Conservation (phyloP, 2,888 invertebrate species). For the Melipona beecheii region DNA sequence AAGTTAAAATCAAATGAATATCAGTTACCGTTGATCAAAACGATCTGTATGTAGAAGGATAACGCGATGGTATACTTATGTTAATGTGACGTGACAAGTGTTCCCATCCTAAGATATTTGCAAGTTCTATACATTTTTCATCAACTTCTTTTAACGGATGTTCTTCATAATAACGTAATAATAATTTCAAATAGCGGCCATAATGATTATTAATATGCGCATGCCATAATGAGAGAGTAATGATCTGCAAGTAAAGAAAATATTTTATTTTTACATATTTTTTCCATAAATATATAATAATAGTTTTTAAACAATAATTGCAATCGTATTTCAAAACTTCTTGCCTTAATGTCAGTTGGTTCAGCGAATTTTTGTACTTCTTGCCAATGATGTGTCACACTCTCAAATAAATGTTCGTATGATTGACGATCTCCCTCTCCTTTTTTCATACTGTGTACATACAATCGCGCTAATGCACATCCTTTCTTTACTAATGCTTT, state of each 20-base stretch:
- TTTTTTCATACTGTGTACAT: conserved; percentile 81
- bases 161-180: conserved; percentile 92
- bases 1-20: background rate
- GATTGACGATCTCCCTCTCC: conserved; percentile 76
- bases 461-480: conserved; percentile 88
- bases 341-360: conserved; percentile 91
- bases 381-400: conserved; percentile 87
- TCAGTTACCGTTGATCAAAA: conserved; percentile 86
- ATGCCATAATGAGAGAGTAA: conserved; percentile 93
- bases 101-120: conserved; percentile 89
- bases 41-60: conserved; percentile 88
- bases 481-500: conserved; percentile 93
- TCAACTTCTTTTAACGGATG: conserved; percentile 91
- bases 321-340: conserved; percentile 2
- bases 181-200: conserved; percentile 92
- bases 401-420: conserved; percentile 84
- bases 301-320: conserved; percentile 1
- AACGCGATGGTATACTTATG: conserved; percentile 88
- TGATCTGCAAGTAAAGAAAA: conserved; percentile 85
- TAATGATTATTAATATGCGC: conserved; percentile 91
- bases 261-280: background rate
- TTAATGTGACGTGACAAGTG: conserved; percentile 87
- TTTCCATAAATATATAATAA: background rate
- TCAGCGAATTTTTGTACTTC: conserved; percentile 93
- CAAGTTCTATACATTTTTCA: conserved; percentile 88